Base-by-base conservation (phyloP, 2,113 vertebrate species). In the Furnarius figulus region DNA sequence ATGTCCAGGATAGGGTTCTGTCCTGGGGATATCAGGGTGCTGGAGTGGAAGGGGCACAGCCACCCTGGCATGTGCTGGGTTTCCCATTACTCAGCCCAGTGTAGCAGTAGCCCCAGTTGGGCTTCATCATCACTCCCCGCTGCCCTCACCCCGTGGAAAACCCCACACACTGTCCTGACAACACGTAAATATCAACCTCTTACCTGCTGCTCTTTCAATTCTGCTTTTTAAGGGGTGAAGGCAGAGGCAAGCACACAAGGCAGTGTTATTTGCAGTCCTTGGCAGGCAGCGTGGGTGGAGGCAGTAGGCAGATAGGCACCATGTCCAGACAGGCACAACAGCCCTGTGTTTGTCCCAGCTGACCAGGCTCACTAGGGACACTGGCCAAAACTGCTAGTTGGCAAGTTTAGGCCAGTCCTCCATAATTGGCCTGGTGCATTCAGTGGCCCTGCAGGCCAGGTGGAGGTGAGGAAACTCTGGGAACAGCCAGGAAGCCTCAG, bases 141-240 rank as follows among this genome's bases (percentile, higher is more conserved):
- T 3, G 2, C 39, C 20, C 20, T 75, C 49, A 65, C 5, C 27
- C 63, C 46, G 49, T 0, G 1, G 92, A 73, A 86, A 89, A 52
- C 28, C 18, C 65, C 23, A 2, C 33, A 61, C 0, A 0, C 46
- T 58, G 59, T 24, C 22, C 85, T 0, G 2, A 31, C 39, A 71
- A 82, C 5, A 0, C 50, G 59, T 46, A 49, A 84, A 30, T 63
- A 52, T 58, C 20, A 46, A 19, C 33, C 28, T 58, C 65, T n/a
- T 35, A 78, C 79, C 91, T 88, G 75, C 40, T 47, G 35, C 62
- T 63, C 67, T 79, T 82, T 82, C 44, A 0, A 20, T 82, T 92
- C 78, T 79, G 52, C 62, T 91, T 91, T 91, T 72, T 35, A 39
- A 63, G 21, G 82, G 56, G 33, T 42, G 44, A 76, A 76, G 40